Conservation (phyloP, 1,140 invertebrate species). For the Nasonia giraulti region DNA sequence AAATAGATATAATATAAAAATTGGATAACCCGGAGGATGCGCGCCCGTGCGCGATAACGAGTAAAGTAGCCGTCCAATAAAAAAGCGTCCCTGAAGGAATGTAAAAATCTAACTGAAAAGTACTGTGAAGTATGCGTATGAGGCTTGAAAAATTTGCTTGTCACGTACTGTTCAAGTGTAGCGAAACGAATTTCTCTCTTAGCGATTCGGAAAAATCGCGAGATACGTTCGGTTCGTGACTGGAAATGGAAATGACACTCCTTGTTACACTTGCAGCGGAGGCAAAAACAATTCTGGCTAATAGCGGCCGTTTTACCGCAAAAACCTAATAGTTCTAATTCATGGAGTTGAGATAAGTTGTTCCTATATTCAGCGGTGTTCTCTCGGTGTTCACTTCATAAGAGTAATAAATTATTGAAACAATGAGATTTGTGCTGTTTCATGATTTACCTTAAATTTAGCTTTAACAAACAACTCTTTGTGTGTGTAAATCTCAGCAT, state of each 20-base stretch:
- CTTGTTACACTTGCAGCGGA: background rate
- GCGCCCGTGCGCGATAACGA: constrained; percentile 20
- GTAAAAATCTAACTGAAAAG: constrained; percentile 18
- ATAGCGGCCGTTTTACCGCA: background rate
- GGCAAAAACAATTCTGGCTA: background rate
- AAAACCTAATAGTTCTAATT: background rate
- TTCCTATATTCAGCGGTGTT: too few relatives aligned
- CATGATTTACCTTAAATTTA: too few relatives aligned
- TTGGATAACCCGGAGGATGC: background rate
- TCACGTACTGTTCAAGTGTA: constrained; percentile 27
- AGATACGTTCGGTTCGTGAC: constrained; percentile 25
- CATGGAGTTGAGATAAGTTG: background rate
- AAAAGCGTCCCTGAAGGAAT: background rate
- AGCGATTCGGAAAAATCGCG: constrained; percentile 36
- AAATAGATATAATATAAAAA: background rate
- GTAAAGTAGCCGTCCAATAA: background rate
- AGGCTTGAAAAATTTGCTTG: background rate
- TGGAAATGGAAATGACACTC: constrained; percentile 18
- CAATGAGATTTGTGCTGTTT: too few relatives aligned
- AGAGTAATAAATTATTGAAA: too few relatives aligned
- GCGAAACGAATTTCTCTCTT: constrained; percentile 23
- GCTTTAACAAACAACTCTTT: too few relatives aligned
- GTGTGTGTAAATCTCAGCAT: too few relatives aligned
- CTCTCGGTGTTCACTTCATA: too few relatives aligned
- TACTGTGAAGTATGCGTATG: constrained; percentile 20